Conservation (phyloP, 2,888 invertebrate species). For the Himalopsyche tibetana region DNA sequence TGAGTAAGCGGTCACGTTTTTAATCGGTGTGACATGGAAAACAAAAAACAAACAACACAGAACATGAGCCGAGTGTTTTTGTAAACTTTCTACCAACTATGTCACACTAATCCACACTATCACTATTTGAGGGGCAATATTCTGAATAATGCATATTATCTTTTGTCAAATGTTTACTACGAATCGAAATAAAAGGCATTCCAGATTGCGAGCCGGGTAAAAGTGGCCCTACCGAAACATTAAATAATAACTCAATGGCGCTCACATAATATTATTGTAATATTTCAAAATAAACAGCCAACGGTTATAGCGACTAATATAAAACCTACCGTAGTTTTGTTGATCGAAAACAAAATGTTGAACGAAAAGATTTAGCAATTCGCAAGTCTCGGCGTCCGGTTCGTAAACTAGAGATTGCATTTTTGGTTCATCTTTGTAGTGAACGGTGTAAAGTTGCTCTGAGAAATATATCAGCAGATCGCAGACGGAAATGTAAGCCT, state of each 20-base stretch:
- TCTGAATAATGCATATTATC: constrained; percentile 75
- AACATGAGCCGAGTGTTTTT: constrained; percentile 63
- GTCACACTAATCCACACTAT: constrained; percentile 42
- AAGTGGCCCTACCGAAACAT: background rate
- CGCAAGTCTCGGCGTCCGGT: constrained; percentile 87
- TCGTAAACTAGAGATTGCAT: constrained; percentile 84
- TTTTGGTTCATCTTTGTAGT: constrained; percentile 73
- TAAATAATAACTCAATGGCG: background rate
- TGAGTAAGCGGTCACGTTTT: constrained; percentile 65
- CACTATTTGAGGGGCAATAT: constrained; percentile 54
- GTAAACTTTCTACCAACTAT: constrained; percentile 58
- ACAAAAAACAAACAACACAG: constrained; percentile 64
- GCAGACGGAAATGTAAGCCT: constrained; percentile 97
- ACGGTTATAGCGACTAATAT: background rate
- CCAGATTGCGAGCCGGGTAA: constrained; percentile 9
- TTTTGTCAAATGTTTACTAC: constrained; percentile 61
- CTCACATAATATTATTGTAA: constrained; percentile 13
- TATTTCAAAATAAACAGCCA: background rate
- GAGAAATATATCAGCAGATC: constrained; percentile 96
- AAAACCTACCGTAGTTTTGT: constrained; percentile 87
- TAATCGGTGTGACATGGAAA: constrained; percentile 66
- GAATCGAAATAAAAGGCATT: constrained; percentile 31
- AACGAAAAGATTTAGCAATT: constrained; percentile 92
- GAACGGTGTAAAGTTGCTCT: constrained; percentile 81
- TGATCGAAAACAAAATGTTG: constrained; percentile 95